Evolutionary conservation across 1,140 invertebrate species (phyloP), one percentile per base, ranked within the genome.

Genomic region (Caenorhabditis brenneri): DNA sequence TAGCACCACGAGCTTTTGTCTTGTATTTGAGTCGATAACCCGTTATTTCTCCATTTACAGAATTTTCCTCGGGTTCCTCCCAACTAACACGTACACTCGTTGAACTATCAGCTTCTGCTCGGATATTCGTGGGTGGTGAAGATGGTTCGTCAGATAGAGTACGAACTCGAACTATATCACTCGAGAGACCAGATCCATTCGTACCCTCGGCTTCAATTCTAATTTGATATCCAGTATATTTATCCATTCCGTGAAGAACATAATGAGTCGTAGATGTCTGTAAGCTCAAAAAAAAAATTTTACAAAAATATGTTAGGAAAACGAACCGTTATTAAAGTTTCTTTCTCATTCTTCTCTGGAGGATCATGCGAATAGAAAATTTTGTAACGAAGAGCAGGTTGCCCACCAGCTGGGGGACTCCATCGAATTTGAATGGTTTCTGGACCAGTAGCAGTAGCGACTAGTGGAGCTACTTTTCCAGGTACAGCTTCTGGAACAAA

Each of bases 1-100:
- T 94, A 93, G 85, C 94, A 5, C 89, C 91, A 36, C 82, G 85
- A 7, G 42, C 24, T 29, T 91, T 91, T 22, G 88, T 89, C 86
- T 91, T 94, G 92, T 95, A 97, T 55, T 95, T 94, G 79, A 99
- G 94, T 92, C 97, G 97, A 92, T 85, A 82, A 0, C 96, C 96
- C 0, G 95, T 97, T 33, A 99, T 95, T 39, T 95, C 92, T 1
- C 97, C 97, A 91, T 98, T 97, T 90, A 94, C 94, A 36, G 94
- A 93, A 87, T 95, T 94, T 2, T 93, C 88, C 0, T 95, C 93
- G 0, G 96, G 96, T 3, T 95, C 94, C 88, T 97, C 95, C 97
- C 97, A 99, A 79, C 95, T 93, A 7, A 98, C 93, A 33, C 95
- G 93, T 27, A 97, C 93, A 83, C 94, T 95, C 94, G 96, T 87